These are phyloP conservation scores for Orientallactaga bullata DNA, from an alignment of 2,113 vertebrate genomes.

Conservation along the genomic window DNA sequence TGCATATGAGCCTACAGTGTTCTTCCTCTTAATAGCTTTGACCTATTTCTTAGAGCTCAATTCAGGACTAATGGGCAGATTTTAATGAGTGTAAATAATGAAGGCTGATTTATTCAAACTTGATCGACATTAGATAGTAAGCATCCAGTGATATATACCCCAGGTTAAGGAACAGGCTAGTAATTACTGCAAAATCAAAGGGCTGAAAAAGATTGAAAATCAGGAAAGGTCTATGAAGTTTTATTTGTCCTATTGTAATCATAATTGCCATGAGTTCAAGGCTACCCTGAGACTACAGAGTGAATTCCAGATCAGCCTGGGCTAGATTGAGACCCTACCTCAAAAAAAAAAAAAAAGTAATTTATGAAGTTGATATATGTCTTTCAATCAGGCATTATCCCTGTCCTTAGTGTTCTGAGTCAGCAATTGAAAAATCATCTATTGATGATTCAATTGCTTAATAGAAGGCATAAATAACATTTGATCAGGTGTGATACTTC, in stretches of 20 bases:
- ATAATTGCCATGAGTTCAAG: too few relatives aligned
- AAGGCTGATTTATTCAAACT: slow-evolving; percentile 26
- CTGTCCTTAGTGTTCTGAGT: not conserved
- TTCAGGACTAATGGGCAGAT: slow-evolving; percentile 3
- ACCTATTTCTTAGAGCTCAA: not conserved
- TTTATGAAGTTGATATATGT: not conserved
- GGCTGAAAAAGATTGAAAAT: not conserved
- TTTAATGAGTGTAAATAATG: slow-evolving; percentile 10
- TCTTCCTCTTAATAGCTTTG: not conserved
- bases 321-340: too few relatives aligned
- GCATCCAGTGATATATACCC: not conserved
- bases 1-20: not conserved
- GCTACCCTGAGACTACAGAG: too few relatives aligned
- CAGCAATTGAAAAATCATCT: not conserved
- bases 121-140: not conserved
- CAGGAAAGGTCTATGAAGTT: not conserved
- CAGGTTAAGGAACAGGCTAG: not conserved
- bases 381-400: not conserved
- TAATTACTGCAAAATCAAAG: not conserved
- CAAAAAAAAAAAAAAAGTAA: too few relatives aligned
- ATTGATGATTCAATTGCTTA: not conserved
- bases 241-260: too few relatives aligned
- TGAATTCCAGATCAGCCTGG: too few relatives aligned
- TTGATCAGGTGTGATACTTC: not conserved
- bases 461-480: not conserved